phyloP scores from a whole-genome alignment of 2,113 vertebrate genomes.

The Sander lucioperca region DNA sequence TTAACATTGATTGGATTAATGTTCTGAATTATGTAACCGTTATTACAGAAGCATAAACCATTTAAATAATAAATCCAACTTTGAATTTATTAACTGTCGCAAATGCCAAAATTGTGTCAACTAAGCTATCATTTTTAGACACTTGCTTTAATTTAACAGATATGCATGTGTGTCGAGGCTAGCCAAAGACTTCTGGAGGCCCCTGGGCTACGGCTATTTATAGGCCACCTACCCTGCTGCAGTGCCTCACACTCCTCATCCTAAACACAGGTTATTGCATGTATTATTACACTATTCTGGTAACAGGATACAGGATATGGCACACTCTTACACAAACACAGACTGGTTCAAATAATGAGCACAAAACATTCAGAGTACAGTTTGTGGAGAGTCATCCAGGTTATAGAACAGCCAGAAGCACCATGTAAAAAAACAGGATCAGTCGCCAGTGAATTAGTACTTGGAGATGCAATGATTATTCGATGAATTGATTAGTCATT shows the following conservation, averaged over 20 bases:
- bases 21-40: conserved; percentile 18
- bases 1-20: conserved; percentile 19
- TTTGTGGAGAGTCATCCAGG: background rate
- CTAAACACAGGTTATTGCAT: conserved; percentile 63
- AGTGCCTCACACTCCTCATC: conserved; percentile 58
- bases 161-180: conserved; percentile 51
- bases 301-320: conserved; percentile 24
- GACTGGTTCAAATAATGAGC: background rate
- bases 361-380: background rate
- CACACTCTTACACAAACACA: background rate
- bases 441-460: background rate
- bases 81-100: background rate
- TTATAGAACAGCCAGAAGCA: background rate
- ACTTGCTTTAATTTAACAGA: conserved; percentile 15
- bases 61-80: conserved; percentile 6
- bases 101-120: conserved; percentile 8
- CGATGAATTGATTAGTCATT: background rate
- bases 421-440: conserved; percentile 1
- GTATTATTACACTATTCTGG: conserved; percentile 35
- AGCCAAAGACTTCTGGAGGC: conserved; percentile 69
- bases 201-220: conserved; percentile 72
- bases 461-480: background rate
- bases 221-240: conserved; percentile 70
- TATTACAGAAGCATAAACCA: background rate
- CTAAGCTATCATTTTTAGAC: background rate